Base-by-base conservation (phyloP, 2,888 invertebrate genomes). In the Megastigmus dorsalis region DNA sequence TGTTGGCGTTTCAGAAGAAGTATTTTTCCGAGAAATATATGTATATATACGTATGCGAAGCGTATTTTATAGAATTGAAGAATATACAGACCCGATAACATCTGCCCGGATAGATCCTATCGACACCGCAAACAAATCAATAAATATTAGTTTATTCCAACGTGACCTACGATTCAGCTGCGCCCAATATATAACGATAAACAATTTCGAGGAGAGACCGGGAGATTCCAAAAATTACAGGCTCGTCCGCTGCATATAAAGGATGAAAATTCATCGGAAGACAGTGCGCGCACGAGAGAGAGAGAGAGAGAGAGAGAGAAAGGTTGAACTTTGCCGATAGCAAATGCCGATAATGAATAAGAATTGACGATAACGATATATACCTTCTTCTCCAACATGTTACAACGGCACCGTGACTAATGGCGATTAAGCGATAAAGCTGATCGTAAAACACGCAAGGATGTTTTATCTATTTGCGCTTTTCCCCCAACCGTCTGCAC, bases 371-470 rank as follows among this genome's bases (percentile, higher is more conserved):
- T 79, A 71, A 66, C 59, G 59, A 65, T 68, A 59, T 59, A 54
- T 20, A 18, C n/a, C n/a, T n/a, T n/a, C n/a, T n/a, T 20, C 59
- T 57, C 43, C 43, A 81, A 81, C 81, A 79, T 76, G 81, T 79
- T 83, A 82, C 81, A 81, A 77, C 80, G 74, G 68, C 75, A 79
- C 78, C 84, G 82, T 84, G 84, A 85, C 85, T 85, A 85, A 86
- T 84, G 84, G 81, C 83, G 84, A 85, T 85, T 33, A 45, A 83
- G 82, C 82, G 85, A 86, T 86, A 85, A 82, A 78, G 75, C 78
- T 79, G 79, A 81, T 82, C 82, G 83, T 81, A 81, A 83, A 84
- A 82, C 81, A 83, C 81, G 82, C 82, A 81, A 79, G 80, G 80
- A 80, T 79, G 75, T 75, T 63, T 79, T 79, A 79, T 80, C 79